Base-by-base conservation (phyloP, 2,888 invertebrate species). In the Cataglyphis livida region DNA sequence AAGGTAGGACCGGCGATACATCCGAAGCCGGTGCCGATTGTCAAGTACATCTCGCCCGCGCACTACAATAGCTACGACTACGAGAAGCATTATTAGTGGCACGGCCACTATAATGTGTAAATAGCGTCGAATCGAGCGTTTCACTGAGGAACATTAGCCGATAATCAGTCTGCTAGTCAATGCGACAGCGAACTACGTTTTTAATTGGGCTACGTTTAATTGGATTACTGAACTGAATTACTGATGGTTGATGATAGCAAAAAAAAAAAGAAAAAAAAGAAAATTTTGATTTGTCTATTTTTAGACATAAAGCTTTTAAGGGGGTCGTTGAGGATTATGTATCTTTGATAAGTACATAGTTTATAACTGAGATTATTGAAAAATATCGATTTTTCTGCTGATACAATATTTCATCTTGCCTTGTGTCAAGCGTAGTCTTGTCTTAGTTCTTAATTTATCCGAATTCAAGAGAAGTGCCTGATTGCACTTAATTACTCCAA, bases 1-100 rank as follows among this genome's bases (percentile, higher is more conserved):
- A 94, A 94, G 86, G 92, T 94, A 48, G 94, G 94, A 15, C 92
- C 93, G 6, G 92, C 92, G n/a, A 81, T 93, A 12, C 94, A 93
- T 35, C 93, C 93, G 3, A 85, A 92, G 38, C 92, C 93, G 0
- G 84, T 93, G 10, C 90, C 88, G 3, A 82, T 92, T n/a, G 91
- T 91, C 18, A 93, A 93, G 84, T 93, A 94, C 84, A 87, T 93
- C 4, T 85, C 91, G 10, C 93, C 94, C 1, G 91, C 90, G 18
- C 90, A 92, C 41, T 92, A 90, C 85, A 89, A 89, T 68, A 88
- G 88, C n/a, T 93, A 93, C 87, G 92, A 91, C 10, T 92, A 91
- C 68, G 91, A 92, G 35, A 91, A 92, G 82, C 92, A 92, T 51
- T 91, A 91, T 68, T 91, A 88, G 70, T 2, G n/a, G 51, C n/a